Conservation (phyloP, 53 echinoderm and acorn worm species). For the Echinometra lucunter region DNA sequence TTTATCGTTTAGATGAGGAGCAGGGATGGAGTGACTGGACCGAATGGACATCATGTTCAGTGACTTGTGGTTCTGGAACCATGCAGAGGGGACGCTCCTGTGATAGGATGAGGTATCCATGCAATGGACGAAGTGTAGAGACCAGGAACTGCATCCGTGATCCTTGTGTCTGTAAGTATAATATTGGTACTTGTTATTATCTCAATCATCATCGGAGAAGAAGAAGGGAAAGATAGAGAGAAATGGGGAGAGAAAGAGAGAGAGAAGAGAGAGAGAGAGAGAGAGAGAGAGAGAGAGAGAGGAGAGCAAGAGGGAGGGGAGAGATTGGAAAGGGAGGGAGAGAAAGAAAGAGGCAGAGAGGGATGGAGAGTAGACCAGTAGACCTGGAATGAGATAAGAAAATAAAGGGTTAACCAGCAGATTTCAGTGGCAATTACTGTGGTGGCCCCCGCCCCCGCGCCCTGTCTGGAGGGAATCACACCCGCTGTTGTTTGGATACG, state of each 20-base stretch:
- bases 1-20: slow-evolving; percentile 65
- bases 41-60: slow-evolving; percentile 93
- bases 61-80: slow-evolving; percentile 84
- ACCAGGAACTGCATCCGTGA: slow-evolving; percentile 84
- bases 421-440: too few species aligned
- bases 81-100: slow-evolving; percentile 92
- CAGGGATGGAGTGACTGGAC: slow-evolving; percentile 97
- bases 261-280: not conserved
- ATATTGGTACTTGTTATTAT: too few species aligned
- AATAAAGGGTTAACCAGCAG: too few species aligned
- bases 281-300: not conserved
- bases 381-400: too few species aligned
- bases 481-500: too few species aligned
- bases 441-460: too few species aligned
- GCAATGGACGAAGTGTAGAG: slow-evolving; percentile 92
- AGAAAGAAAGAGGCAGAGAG: too few species aligned
- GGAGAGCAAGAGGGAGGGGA: too few species aligned
- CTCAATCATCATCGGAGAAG: too few species aligned
- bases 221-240: not conserved
- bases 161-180: slow-evolving; percentile 87
- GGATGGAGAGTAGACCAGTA: too few species aligned
- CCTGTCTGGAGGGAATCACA: too few species aligned
- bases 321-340: too few species aligned
- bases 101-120: slow-evolving; percentile 84
- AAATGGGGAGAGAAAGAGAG: not conserved